Base-by-base conservation (phyloP, 92 coral and sea anemone genomes). In the Plumapathes pennacea region DNA sequence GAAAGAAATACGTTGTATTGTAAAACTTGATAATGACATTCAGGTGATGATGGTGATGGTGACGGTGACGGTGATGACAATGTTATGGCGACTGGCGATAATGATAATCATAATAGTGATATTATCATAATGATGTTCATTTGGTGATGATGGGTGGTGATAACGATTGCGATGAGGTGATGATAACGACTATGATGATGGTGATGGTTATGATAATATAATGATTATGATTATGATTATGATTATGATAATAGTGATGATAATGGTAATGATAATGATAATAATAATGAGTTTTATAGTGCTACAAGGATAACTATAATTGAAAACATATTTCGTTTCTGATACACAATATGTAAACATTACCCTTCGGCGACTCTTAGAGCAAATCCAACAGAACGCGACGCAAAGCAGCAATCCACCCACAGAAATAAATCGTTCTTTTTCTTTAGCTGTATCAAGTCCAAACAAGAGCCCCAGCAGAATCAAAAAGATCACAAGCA, bases 361-460 rank as follows among this genome's bases (percentile, higher is more conserved):
- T 64, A 80, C 97, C 97, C 77, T 89, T 65, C 72, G 54, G 30
- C 86, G 85, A 60, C 85, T 83, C 36, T 60, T 80, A 20, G 97
- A 89, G 33, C 57, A 80, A 4, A 85, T 0, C 80, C 86, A 89
- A 52, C 86, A 76, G 29, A 77, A 10, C 3, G 60, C 38, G 12
- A 81, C 56, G 32, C 81, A 77, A 20, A 57, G 28, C 29, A 62
- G 23, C 38, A 89, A 57, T 15, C 97, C 97, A 21, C 54, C 83
- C 26, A 89, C 46, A 3, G 97, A 89, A 15, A 89, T 50, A 54
- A 89, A 74, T 5, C 88, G 78, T 7, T 50, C 43, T 8, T 92
- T 92, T 21, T 89, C 71, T 33, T 76, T 84, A 3, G 80, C 78
- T 15, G 92, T 89, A 63, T 91, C 96, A 43, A 89, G 64, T 53